Evolutionary conservation across 1,140 invertebrate genomes (phyloP).

Genomic region (Plectrocnemia conspersa): DNA sequence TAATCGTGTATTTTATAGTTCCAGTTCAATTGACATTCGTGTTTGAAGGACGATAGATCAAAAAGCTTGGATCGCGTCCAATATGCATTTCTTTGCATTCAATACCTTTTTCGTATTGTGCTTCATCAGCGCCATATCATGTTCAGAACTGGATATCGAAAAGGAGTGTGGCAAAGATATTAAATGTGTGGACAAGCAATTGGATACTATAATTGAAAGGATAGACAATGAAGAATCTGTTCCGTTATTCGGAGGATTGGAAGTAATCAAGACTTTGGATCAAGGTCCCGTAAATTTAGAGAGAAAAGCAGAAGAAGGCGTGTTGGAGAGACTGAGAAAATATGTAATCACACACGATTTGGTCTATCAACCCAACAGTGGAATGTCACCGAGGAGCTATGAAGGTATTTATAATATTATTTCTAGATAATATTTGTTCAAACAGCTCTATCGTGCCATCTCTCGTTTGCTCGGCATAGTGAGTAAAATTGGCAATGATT

Average conservation of each 20-base stretch:
- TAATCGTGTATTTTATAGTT: conserved; percentile 20
- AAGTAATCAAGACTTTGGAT: conserved; percentile 38
- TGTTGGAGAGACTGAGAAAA: conserved; percentile 43
- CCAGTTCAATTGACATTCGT: conserved; percentile 23
- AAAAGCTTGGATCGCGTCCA: not conserved
- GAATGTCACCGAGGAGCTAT: conserved; percentile 38
- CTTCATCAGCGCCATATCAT: conserved; percentile 3
- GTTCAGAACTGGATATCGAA: conserved; percentile 22
- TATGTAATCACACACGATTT: conserved; percentile 46
- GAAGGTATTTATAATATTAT: no score
- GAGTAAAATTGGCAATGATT: no score
- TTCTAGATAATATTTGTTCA: no score
- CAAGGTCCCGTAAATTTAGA: conserved; percentile 34
- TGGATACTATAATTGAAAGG: conserved; percentile 46
- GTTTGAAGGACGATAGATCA: conserved; percentile 29
- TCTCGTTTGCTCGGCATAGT: no score
- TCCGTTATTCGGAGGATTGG: conserved; percentile 43
- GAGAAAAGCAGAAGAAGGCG: conserved; percentile 29
- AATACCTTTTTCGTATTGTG: conserved; percentile 11
- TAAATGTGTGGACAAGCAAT: conserved; percentile 41
- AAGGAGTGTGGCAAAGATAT: conserved; percentile 33
- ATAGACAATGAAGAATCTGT: conserved; percentile 43
- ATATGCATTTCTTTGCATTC: conserved; percentile 8
- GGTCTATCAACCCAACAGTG: conserved; percentile 40
- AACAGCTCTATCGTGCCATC: no score